Evolutionary conservation across 2,113 vertebrate species (phyloP).

Genomic region (Hemiprocne comata): DNA sequence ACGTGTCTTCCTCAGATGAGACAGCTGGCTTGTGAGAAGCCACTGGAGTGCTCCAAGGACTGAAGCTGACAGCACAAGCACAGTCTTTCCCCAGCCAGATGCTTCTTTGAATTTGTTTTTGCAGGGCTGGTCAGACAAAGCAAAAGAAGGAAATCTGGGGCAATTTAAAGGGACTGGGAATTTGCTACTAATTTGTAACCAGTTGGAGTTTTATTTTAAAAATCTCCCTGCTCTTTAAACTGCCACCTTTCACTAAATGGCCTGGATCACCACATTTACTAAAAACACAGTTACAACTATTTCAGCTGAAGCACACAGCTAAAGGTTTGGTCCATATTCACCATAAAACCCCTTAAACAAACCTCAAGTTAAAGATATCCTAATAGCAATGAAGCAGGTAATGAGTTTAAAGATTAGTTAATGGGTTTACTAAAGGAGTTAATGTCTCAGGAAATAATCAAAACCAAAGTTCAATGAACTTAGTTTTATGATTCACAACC

Average conservation of each 20-base stretch:
- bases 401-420: not conserved
- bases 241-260: not conserved
- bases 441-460: slow-evolving; percentile 2
- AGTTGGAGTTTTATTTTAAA: not conserved
- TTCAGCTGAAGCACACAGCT: not conserved
- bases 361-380: not conserved
- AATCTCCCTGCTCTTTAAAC: not conserved
- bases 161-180: not conserved
- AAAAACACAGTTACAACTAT: not conserved
- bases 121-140: not conserved
- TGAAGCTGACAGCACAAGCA: not conserved
- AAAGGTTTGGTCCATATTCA: not conserved
- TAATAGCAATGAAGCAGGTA: not conserved
- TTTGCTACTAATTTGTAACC: not conserved
- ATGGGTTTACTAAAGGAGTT: slow-evolving; percentile 30
- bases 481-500: not conserved
- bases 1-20: not conserved
- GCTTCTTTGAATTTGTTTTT: not conserved
- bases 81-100: not conserved
- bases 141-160: not conserved
- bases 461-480: slow-evolving; percentile 37
- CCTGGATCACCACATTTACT: not conserved
- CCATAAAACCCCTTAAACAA: not conserved
- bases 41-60: not conserved
- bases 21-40: too few species aligned